Conservation (phyloP, 2,797 vertebrate species). For the Spondyliosoma cantharus region DNA sequence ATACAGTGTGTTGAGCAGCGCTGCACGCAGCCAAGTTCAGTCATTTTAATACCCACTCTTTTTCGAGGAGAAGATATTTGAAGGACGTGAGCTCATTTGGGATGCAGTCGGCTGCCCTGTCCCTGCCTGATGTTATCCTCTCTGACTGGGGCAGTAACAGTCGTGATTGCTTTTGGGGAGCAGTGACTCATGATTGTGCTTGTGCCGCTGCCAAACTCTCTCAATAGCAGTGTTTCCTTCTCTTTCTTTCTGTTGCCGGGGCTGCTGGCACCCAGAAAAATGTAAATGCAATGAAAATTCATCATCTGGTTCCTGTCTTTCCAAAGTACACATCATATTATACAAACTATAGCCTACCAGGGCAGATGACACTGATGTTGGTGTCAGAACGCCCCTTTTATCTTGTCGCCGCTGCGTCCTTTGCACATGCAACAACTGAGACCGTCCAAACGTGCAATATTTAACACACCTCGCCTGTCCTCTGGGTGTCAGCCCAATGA, state of each 20-base stretch:
- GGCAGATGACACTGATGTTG: not conserved
- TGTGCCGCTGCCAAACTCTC: slow-evolving; percentile 65
- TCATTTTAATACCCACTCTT: slow-evolving; percentile 54
- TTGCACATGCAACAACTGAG: slow-evolving; percentile 24
- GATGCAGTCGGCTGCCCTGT: slow-evolving; percentile 70
- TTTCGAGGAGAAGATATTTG: slow-evolving; percentile 63
- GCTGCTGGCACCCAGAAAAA: slow-evolving; percentile 34
- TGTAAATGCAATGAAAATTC: slow-evolving; percentile 43
- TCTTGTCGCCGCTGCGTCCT: not conserved
- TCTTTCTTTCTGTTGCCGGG: slow-evolving; percentile 31
- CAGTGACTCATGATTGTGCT: slow-evolving; percentile 76
- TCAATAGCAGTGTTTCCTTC: slow-evolving; percentile 55
- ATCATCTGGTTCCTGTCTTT: slow-evolving; percentile 11
- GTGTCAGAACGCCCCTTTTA: not conserved
- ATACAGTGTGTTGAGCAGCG: slow-evolving; percentile 51
- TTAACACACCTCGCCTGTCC: slow-evolving; percentile 36
- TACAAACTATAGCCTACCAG: not conserved
- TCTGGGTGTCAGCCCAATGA: slow-evolving; percentile 29
- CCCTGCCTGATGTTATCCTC: slow-evolving; percentile 74
- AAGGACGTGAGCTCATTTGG: slow-evolving; percentile 76
- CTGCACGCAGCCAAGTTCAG: slow-evolving; percentile 46
- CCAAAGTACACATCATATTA: not conserved
- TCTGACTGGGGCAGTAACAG: slow-evolving; percentile 64
- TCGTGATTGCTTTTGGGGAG: slow-evolving; percentile 78
- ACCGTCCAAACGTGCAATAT: slow-evolving; percentile 28